Conservation (phyloP, 1,140 invertebrate species). For the Drosophila orena region DNA sequence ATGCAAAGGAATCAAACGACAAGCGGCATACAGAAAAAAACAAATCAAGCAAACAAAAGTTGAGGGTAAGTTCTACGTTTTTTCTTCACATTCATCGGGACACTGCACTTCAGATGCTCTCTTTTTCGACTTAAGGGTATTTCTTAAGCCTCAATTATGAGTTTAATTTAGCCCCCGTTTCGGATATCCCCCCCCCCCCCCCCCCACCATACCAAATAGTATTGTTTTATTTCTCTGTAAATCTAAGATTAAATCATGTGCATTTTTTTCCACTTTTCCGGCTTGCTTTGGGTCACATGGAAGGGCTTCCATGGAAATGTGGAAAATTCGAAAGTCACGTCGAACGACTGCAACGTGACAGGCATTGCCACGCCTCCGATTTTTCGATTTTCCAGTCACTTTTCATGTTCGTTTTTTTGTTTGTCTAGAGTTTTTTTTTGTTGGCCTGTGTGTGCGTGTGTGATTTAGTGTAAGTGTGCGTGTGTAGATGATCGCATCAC, state of each 20-base stretch:
- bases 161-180: too few species aligned
- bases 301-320: constrained; percentile 28
- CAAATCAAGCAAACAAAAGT: constrained; percentile 46
- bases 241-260: constrained; percentile 12
- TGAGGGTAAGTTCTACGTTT: not conserved
- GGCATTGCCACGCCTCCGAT: constrained; percentile 13
- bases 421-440: constrained; percentile 1
- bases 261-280: constrained; percentile 1
- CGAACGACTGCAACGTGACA: constrained; percentile 36
- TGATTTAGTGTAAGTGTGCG: constrained; percentile 8
- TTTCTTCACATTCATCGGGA: not conserved
- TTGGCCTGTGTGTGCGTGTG: constrained; percentile 18
- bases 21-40: constrained; percentile 26
- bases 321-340: constrained; percentile 32
- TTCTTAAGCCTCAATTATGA: too few species aligned
- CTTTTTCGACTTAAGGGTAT: too few species aligned
- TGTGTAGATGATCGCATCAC: constrained; percentile 46
- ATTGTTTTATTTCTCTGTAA: not conserved
- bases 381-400: constrained; percentile 48
- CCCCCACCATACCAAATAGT: not conserved
- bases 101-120: not conserved
- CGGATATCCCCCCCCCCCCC: too few species aligned
- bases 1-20: constrained; percentile 49
- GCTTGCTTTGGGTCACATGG: constrained; percentile 7
- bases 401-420: not conserved